phyloP scores from a whole-genome alignment of 2,113 vertebrate genomes.

The Suricata suricatta region DNA sequence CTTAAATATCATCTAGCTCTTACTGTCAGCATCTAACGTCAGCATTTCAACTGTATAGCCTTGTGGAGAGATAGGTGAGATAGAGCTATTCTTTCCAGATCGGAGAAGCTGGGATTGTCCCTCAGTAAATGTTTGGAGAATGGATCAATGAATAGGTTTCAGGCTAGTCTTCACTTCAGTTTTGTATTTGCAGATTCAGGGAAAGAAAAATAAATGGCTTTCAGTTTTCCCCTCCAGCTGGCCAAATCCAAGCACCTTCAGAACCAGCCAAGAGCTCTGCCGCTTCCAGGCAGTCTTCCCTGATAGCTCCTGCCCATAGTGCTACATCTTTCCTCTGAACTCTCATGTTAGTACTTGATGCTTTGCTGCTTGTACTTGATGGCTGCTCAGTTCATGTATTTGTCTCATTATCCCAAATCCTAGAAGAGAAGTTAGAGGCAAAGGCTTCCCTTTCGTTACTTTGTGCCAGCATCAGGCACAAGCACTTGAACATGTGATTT shows the following conservation, averaged over 20 bases:
- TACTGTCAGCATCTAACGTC: neutral
- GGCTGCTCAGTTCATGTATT: neutral
- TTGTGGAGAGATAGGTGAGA: neutral
- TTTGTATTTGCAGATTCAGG: conserved; percentile 31
- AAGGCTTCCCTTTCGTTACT: neutral
- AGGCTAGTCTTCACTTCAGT: neutral
- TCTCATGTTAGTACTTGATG: neutral
- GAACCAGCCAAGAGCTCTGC: neutral
- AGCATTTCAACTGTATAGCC: neutral
- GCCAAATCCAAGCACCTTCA: neutral
- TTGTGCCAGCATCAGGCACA: neutral
- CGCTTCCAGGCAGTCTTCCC: neutral
- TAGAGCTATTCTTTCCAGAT: neutral
- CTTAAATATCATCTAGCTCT: neutral
- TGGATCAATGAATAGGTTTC: neutral
- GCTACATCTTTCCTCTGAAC: neutral
- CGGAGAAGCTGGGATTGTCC: neutral
- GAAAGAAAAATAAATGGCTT: neutral
- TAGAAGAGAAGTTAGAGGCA: neutral
- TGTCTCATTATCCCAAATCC: neutral
- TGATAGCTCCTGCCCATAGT: neutral
- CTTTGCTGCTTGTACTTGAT: neutral
- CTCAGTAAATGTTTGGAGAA: conserved; percentile 1
- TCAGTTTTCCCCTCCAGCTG: neutral
- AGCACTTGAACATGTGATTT: neutral